Evolutionary conservation across 1,140 invertebrate species (phyloP), one percentile per base, ranked within the genome.

Genomic region (Plectrocnemia conspersa): DNA sequence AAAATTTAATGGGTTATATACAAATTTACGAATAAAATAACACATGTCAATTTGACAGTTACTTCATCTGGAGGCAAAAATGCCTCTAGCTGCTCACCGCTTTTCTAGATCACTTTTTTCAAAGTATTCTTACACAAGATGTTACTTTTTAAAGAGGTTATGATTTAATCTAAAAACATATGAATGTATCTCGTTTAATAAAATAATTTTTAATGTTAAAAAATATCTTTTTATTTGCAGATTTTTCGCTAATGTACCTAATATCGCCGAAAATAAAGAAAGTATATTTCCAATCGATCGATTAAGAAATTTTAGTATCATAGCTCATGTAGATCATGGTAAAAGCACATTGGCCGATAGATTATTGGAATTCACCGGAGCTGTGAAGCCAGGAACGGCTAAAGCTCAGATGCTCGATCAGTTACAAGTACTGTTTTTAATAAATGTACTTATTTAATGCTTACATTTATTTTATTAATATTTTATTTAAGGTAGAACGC

Each of bases 251-350:
- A 16, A 21, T 44, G 1, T 5, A 3, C 21, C 4, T 24, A 35
- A 2, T 11, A 11, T n/a, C 1, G 35, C 11, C 9, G 35, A 52
- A 16, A 25, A 1, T 48, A n/a, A 19, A 13, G 9, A 6, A 16
- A 25, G 40, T 33, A 18, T 54, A 21, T 22, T 48, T 29, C 24
- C 53, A 22, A 40, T 55, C 19, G 58, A 60, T 18, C 81, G 80
- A 56, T 94, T 96, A 24, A 75, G 93, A 32, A 97, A 97, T 70
- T 97, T 98, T 66, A 88, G 91, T 71, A 97, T 98, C 60, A 92
- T 98, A 54, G 96, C 96, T 25, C 96, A 98, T 75, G 88, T 98
- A 11, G 96, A 98, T 72, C 95, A 98, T 79, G 96, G 95, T 0
- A 98, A 98, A 75, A 94, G 90, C 68, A 98, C 95, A 5, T 71